Evolutionary conservation across 1,140 invertebrate genomes (phyloP).

Genomic region (Cotesia glomerata): DNA sequence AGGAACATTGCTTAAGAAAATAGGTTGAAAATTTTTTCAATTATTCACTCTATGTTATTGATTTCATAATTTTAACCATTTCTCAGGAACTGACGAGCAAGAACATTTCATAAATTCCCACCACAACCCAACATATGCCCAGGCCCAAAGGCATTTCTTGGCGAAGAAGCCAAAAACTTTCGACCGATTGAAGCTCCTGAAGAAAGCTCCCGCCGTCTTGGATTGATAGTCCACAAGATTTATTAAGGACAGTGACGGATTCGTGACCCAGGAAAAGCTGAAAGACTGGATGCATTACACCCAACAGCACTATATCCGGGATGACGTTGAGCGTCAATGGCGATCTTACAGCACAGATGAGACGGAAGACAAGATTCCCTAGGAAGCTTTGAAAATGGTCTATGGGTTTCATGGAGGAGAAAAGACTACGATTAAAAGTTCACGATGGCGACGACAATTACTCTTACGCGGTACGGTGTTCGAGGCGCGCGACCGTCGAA

Average conservation of each 20-base stretch:
- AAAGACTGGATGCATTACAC: conserved; percentile 97
- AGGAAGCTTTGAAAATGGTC: conserved; percentile 82
- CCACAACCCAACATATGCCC: conserved; percentile 95
- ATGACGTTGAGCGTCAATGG: conserved; percentile 94
- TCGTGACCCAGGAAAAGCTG: conserved; percentile 85
- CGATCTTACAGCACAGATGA: conserved; percentile 85
- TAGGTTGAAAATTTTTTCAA: no score
- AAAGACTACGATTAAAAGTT: conserved; percentile 68
- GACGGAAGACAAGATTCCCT: conserved; percentile 74
- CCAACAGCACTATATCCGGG: conserved; percentile 87
- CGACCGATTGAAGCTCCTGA: conserved; percentile 91
- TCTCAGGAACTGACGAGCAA: conserved; percentile 72
- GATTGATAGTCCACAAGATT: conserved; percentile 93
- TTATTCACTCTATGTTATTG: neutral
- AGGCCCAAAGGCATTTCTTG: conserved; percentile 97
- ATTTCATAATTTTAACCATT: neutral
- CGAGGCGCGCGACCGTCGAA: conserved; percentile 80
- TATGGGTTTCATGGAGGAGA: conserved; percentile 88
- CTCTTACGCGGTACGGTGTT: conserved; percentile 80
- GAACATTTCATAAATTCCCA: conserved; percentile 84
- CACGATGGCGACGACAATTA: conserved; percentile 71
- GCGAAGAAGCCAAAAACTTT: conserved; percentile 94
- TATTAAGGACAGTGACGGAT: conserved; percentile 88
- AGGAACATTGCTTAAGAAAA: no score
- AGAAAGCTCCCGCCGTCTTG: conserved; percentile 89